A percentile compares a stretch with the other conserved stretches of the same genome.
Evolutionary conservation across 2,797 vertebrate genomes (phyloP).

Genomic region (Echiichthys vipera): DNA sequence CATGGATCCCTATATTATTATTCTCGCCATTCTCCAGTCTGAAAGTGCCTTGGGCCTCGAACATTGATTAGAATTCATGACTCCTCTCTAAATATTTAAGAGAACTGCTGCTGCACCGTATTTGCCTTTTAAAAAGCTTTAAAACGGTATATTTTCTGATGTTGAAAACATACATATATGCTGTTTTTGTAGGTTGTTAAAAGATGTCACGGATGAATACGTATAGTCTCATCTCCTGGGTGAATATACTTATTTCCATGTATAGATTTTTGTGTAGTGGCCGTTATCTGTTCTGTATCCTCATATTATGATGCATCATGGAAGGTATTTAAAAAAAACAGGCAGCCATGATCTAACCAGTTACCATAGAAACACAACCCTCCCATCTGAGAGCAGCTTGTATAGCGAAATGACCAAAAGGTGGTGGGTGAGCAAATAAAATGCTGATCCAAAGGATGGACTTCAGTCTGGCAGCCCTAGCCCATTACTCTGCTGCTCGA

Average conservation of each 20-base stretch:
- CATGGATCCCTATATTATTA: conserved; percentile 48
- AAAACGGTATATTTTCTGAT: conserved; percentile 1
- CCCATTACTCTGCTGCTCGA: conserved; percentile 29
- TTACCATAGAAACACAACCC: conserved; percentile 78
- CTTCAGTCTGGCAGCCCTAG: conserved; percentile 44
- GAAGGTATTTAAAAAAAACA: conserved; percentile 75
- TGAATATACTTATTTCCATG: conserved; percentile 5
- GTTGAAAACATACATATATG: conserved; percentile 16
- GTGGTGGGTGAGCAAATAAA: conserved; percentile 72
- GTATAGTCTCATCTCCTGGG: not conserved
- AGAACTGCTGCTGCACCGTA: conserved; percentile 20
- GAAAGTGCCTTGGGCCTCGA: conserved; percentile 36
- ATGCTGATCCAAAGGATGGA: conserved; percentile 47
- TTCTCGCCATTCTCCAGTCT: conserved; percentile 41
- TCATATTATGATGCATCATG: conserved; percentile 66
- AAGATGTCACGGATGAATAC: conserved; percentile 7
- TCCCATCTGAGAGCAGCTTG: conserved; percentile 68
- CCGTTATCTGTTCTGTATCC: conserved; percentile 17
- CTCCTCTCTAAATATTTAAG: conserved; percentile 58
- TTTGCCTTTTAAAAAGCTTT: conserved; percentile 14
- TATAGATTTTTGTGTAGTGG: conserved; percentile 4
- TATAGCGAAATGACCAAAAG: conserved; percentile 73
- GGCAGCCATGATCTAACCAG: conserved; percentile 75
- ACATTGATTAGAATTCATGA: conserved; percentile 57
- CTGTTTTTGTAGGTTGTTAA: not conserved